Evolutionary conservation across 2,113 vertebrate genomes (phyloP).

Genomic region (Motacilla alba): DNA sequence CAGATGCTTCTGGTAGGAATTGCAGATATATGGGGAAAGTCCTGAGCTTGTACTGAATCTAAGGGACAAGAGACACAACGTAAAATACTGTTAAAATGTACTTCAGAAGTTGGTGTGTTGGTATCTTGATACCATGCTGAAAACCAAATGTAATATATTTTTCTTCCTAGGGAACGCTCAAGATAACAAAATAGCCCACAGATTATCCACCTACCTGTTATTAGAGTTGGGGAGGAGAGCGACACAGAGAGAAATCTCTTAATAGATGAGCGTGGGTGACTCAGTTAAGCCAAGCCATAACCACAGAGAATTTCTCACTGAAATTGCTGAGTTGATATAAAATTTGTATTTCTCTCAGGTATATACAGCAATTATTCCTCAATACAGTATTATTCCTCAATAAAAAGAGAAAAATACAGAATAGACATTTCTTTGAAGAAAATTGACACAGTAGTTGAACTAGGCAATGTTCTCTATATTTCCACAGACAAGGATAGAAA

Average conservation of each 20-base stretch:
- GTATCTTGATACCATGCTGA: background rate
- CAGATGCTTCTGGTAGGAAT: background rate
- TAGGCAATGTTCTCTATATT: constrained; percentile 23
- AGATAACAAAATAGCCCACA: background rate
- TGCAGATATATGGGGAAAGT: background rate
- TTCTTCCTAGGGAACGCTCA: background rate
- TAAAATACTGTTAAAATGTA: background rate
- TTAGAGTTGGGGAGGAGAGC: background rate
- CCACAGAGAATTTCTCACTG: background rate
- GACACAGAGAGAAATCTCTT: background rate
- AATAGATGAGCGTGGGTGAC: background rate
- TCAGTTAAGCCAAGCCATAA: background rate
- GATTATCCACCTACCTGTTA: background rate
- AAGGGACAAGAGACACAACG: background rate
- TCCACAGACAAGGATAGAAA: background rate
- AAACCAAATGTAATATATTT: background rate
- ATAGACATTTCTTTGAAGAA: background rate
- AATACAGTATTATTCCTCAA: background rate
- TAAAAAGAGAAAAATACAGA: background rate
- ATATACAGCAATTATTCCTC: background rate
- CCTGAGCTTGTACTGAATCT: background rate
- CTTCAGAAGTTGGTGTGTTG: background rate
- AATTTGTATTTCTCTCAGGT: background rate
- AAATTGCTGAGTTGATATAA: background rate
- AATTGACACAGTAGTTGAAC: background rate